Evolutionary conservation across 2,797 vertebrate genomes (phyloP).

Genomic region (Thripadectes ignobilis): DNA sequence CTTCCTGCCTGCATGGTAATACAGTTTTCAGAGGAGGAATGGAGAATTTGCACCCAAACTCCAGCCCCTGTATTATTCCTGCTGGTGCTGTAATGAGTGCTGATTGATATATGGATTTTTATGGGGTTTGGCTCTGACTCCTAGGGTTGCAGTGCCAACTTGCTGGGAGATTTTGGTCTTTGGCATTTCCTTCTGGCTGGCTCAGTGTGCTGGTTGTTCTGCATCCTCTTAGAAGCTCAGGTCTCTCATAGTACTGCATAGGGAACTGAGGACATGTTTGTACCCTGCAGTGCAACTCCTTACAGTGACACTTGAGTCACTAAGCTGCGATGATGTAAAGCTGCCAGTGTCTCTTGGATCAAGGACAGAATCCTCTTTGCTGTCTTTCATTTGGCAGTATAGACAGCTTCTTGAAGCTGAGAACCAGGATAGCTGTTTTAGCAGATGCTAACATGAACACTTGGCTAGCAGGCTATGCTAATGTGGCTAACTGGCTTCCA

Average conservation of each 20-base stretch:
- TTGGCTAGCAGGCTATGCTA: not conserved
- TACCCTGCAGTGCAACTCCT: not conserved
- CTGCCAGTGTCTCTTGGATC: not conserved
- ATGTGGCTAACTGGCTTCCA: not conserved
- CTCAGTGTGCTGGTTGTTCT: not conserved
- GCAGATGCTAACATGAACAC: not conserved
- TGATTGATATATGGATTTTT: not conserved
- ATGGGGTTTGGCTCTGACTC: not conserved
- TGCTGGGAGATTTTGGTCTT: not conserved
- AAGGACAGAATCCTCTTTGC: not conserved
- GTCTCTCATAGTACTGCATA: not conserved
- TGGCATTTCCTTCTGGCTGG: constrained; percentile 23
- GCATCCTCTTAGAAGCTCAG: not conserved
- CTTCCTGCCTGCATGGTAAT: not conserved
- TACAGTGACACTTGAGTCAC: not conserved
- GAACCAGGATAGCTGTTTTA: not conserved
- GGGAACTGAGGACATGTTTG: not conserved
- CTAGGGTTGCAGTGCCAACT: not conserved
- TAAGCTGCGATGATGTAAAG: not conserved
- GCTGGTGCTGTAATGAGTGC: not conserved
- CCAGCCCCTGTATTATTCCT: not conserved
- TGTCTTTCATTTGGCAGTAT: not conserved
- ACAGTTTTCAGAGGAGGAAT: not conserved
- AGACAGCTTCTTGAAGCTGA: not conserved
- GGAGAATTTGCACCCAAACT: not conserved